These are phyloP conservation scores for Tromatobia lineatoria DNA, from an alignment of 2,888 invertebrate genomes.

Conservation along the genomic window DNA sequence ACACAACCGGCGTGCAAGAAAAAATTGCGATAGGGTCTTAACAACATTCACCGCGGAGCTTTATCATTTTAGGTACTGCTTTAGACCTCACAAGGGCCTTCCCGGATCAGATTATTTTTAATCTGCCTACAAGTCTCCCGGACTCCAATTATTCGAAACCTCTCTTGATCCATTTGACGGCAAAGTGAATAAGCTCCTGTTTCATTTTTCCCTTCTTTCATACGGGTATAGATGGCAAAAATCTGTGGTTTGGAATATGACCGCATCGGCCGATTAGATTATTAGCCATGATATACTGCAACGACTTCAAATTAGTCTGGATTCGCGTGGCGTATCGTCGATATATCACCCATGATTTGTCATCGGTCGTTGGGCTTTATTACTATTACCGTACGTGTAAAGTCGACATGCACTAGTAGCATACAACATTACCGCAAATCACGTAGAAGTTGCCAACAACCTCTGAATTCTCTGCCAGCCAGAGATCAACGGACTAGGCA, in stretches of 20 bases:
- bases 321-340: slow-evolving; percentile 61
- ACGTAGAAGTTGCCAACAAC: background rate
- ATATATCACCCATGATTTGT: slow-evolving; percentile 67
- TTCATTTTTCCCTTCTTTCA: background rate
- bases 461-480: background rate
- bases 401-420: background rate
- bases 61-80: too few relatives aligned
- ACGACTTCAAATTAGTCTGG: slow-evolving; percentile 63
- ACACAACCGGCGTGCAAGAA: too few relatives aligned
- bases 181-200: background rate
- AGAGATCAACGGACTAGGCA: background rate
- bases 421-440: background rate
- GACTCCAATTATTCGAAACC: too few relatives aligned
- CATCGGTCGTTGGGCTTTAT: slow-evolving; percentile 43
- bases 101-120: too few relatives aligned
- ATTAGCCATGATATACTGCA: slow-evolving; percentile 63
- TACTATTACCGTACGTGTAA: background rate
- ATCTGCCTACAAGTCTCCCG: too few relatives aligned
- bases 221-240: background rate
- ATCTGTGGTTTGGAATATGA: slow-evolving; percentile 58
- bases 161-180: background rate
- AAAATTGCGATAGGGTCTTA: too few relatives aligned
- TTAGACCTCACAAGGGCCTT: too few relatives aligned
- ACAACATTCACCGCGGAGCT: too few relatives aligned
- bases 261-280: slow-evolving; percentile 59